Conservation (phyloP, 1,140 invertebrate species). For the Pemphigus obesinymphae region DNA sequence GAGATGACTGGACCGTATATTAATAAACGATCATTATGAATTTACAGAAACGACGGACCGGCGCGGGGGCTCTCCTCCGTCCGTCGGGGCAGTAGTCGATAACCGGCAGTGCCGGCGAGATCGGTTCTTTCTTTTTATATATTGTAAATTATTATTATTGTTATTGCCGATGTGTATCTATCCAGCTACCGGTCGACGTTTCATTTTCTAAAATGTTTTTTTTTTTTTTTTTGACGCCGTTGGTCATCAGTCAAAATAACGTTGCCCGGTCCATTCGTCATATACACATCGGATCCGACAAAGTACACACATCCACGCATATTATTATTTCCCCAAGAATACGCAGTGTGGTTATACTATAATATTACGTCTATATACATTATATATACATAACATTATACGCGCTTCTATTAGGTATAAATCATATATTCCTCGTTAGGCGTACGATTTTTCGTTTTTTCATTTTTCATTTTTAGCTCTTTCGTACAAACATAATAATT, state of each 20-base stretch:
- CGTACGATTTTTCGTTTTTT: too few species aligned
- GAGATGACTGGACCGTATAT: not conserved
- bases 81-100: not conserved
- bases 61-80: not conserved
- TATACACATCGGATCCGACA: not conserved
- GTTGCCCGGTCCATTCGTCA: not conserved
- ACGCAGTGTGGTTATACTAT: too few species aligned
- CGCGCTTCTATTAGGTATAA: too few species aligned
- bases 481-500: too few species aligned
- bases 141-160: not conserved
- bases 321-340: too few species aligned
- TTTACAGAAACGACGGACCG: not conserved
- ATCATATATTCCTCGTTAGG: too few species aligned
- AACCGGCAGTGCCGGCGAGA: not conserved
- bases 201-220: not conserved
- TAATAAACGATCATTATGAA: not conserved
- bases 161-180: not conserved
- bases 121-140: not conserved
- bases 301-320: not conserved
- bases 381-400: too few species aligned
- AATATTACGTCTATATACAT: too few species aligned
- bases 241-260: conserved; percentile 16
- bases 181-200: not conserved
- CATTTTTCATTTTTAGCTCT: too few species aligned
- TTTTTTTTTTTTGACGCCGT: not conserved